Conservation (phyloP, 1,140 invertebrate genomes). For the Drosophila persimilis region DNA sequence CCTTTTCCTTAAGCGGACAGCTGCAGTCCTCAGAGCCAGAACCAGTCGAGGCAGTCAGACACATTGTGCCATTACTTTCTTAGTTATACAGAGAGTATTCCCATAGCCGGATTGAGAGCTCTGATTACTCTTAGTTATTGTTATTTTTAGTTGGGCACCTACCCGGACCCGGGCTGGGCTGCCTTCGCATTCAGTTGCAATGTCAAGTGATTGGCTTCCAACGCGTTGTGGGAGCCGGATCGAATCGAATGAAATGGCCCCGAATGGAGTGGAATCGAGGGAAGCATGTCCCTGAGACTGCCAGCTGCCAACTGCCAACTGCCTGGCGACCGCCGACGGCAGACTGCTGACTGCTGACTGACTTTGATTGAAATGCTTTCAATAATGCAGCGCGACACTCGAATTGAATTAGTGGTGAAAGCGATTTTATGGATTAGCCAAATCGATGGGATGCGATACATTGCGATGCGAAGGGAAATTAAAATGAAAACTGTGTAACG, state of each 20-base stretch:
- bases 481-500: slow-evolving; percentile 47
- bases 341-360: slow-evolving; percentile 9
- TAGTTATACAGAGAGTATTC: slow-evolving; percentile 2
- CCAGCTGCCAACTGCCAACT: slow-evolving; percentile 4
- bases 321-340: neutral
- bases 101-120: neutral
- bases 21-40: too few relatives aligned
- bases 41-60: too few relatives aligned
- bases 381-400: slow-evolving; percentile 70
- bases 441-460: neutral
- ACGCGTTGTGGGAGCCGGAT: slow-evolving; percentile 8
- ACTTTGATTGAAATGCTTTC: slow-evolving; percentile 67
- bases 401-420: slow-evolving; percentile 64
- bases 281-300: neutral
- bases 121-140: slow-evolving; percentile 41
- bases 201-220: slow-evolving; percentile 71
- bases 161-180: neutral
- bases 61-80: too few relatives aligned
- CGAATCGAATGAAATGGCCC: too few relatives aligned
- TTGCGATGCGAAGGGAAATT: slow-evolving; percentile 10
- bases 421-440: slow-evolving; percentile 36
- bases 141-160: slow-evolving; percentile 26
- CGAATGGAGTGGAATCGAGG: neutral
- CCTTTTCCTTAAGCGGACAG: too few relatives aligned
- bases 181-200: slow-evolving; percentile 65